Evolutionary conservation across 2,888 invertebrate genomes (phyloP).

Genomic region (Stenolophus ochropezus): DNA sequence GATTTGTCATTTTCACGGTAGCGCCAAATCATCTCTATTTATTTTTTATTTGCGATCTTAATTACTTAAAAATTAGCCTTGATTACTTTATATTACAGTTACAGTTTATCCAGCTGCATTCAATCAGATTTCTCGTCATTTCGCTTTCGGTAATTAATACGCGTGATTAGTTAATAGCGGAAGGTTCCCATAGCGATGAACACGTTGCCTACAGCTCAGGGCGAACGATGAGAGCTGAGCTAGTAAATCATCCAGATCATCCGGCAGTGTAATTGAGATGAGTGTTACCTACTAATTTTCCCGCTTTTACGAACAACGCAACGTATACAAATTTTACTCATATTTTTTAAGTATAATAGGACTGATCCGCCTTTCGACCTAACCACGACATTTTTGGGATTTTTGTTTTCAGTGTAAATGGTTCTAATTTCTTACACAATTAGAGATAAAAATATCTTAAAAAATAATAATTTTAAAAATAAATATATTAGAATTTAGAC

Average conservation of each 20-base stretch:
- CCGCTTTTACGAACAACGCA: too few species aligned
- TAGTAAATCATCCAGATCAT: constrained; percentile 17
- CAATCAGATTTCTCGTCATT: constrained; percentile 5
- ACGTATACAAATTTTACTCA: too few species aligned
- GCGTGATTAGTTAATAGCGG: constrained; percentile 30
- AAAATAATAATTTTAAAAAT: too few species aligned
- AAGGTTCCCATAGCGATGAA: constrained; percentile 8
- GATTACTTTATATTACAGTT: constrained; percentile 34
- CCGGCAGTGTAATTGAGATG: constrained; percentile 32
- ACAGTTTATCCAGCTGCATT: constrained; percentile 18
- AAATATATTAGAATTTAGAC: too few species aligned
- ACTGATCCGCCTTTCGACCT: too few species aligned
- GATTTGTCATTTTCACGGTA: constrained; percentile 58
- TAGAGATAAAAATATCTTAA: too few species aligned
- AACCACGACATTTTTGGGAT: too few species aligned
- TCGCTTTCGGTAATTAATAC: constrained; percentile 23
- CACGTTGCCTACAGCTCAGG: constrained; percentile 13
- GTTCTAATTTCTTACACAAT: too few species aligned
- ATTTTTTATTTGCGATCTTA: constrained; percentile 49
- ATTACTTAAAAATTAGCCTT: constrained; percentile 43
- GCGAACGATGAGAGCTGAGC: constrained; percentile 19
- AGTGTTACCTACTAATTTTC: constrained; percentile 20
- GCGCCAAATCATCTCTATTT: constrained; percentile 40
- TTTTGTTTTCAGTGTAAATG: too few species aligned
- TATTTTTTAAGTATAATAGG: too few species aligned